Evolutionary conservation across 2,797 vertebrate species (phyloP).

Genomic region (Sebastes iracundus): DNA sequence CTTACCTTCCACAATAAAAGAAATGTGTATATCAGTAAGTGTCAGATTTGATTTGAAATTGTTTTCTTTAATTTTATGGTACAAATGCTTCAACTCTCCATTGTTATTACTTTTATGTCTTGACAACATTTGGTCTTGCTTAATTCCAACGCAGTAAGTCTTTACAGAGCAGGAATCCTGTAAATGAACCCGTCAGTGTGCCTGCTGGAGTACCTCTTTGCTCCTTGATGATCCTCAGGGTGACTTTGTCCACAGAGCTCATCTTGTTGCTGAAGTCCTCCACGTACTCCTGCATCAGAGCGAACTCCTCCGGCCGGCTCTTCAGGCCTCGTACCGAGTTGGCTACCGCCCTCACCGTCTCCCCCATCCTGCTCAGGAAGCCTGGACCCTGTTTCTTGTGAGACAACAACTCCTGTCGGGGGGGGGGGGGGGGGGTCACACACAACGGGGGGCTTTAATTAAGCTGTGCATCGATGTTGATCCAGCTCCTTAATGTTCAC

Average conservation of each 20-base stretch:
- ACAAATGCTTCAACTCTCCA: neutral
- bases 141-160: neutral
- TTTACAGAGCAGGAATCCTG: neutral
- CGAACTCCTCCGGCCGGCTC: slow-evolving; percentile 90
- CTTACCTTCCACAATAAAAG: no score
- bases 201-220: slow-evolving; percentile 83
- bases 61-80: neutral
- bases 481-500: neutral
- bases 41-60: neutral
- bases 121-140: neutral
- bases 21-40: neutral
- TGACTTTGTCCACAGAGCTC: slow-evolving; percentile 90
- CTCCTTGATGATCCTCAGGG: slow-evolving; percentile 93
- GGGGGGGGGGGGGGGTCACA: neutral
- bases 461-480: neutral
- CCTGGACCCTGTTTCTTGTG: slow-evolving; percentile 92
- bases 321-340: slow-evolving; percentile 88
- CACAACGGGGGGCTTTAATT: neutral
- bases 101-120: neutral
- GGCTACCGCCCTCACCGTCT: slow-evolving; percentile 90
- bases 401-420: slow-evolving; percentile 86
- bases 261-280: slow-evolving; percentile 92
- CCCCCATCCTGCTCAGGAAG: slow-evolving; percentile 92
- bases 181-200: neutral
- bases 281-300: slow-evolving; percentile 87